Evolutionary conservation across 2,888 invertebrate species (phyloP), one percentile per base, ranked within the genome.

Genomic region (Temnothorax rugatulus): DNA sequence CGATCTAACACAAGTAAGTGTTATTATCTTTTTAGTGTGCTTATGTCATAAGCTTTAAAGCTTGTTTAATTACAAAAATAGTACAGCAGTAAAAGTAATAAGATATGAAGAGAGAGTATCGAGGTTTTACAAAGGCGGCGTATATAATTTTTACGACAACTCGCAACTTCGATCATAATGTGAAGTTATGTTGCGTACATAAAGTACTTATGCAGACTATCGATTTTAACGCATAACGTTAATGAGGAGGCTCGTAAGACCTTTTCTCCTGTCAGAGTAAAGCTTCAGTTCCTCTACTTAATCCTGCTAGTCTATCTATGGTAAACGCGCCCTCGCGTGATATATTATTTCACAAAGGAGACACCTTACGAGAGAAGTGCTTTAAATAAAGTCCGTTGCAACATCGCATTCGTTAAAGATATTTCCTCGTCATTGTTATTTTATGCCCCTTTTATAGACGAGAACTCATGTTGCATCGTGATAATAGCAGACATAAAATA

Each of bases 351-450:
- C 47, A 59, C 21, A 59, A 44, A 79, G 34, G 47, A 71, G 57
- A 38, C 38, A 25, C 38, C 50, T 76, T 52, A 38, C 18, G 25
- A 79, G 47, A 59, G 21, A 59, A 71, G 47, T 71, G 21, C 41
- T 71, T 71, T 71, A 79, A 79, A 79, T 71, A 79, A 71, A 79
- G 18, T 47, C n/a, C 1, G 44, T 79, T 71, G 41, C 15, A 71
- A 71, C 21, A 79, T 79, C 29, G 5, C 34, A 59, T 71, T 71
- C 15, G 29, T 71, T 59, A 29, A 69, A 79, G 57, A 59, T 25
- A 38, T 71, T 71, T 71, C 29, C 44, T 69, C 13, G 57, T 69
- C 44, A 79, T 59, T 79, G 18, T 79, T 47, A 38, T 21, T 59
- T 47, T 44, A 29, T 57, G 54, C 25, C 4, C 18, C 18, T 68